These are phyloP conservation scores for Helogale parvula DNA, from an alignment of 2,113 vertebrate species.

Conservation along the genomic window DNA sequence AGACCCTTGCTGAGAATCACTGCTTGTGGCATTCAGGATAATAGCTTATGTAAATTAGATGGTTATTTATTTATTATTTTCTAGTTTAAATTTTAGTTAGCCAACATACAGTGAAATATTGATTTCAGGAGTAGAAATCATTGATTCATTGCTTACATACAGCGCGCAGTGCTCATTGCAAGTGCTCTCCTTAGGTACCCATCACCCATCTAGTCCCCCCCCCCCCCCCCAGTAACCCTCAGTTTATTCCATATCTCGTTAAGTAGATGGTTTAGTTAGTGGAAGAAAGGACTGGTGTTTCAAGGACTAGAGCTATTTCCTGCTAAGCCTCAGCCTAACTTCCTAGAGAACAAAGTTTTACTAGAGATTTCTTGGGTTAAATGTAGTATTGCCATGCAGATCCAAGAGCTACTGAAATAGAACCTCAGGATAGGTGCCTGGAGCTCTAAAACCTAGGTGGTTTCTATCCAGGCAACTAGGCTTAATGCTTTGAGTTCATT, in stretches of 20 bases:
- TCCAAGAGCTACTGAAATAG: neutral
- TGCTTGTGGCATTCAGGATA: neutral
- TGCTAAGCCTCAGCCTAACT: neutral
- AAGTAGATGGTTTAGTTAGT: neutral
- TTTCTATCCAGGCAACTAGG: neutral
- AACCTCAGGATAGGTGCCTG: neutral
- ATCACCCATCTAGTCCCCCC: too few species aligned
- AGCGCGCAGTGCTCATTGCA: too few species aligned
- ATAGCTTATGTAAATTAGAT: neutral
- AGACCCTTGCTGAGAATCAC: neutral
- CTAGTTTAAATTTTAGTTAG: too few species aligned
- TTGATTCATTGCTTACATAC: too few species aligned
- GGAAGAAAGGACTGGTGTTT: neutral
- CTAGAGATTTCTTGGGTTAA: neutral
- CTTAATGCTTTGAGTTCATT: neutral
- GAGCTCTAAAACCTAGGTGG: neutral
- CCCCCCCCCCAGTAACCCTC: too few species aligned
- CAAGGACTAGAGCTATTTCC: neutral
- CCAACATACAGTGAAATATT: too few species aligned
- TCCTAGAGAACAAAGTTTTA: constrained; percentile 18
- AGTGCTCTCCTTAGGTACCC: too few species aligned
- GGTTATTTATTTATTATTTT: too few species aligned
- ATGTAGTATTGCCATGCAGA: neutral
- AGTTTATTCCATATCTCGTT: too few species aligned
- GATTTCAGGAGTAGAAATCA: too few species aligned